phyloP scores from a whole-genome alignment of 2,797 vertebrate species.

The Sebastes matsubarae region DNA sequence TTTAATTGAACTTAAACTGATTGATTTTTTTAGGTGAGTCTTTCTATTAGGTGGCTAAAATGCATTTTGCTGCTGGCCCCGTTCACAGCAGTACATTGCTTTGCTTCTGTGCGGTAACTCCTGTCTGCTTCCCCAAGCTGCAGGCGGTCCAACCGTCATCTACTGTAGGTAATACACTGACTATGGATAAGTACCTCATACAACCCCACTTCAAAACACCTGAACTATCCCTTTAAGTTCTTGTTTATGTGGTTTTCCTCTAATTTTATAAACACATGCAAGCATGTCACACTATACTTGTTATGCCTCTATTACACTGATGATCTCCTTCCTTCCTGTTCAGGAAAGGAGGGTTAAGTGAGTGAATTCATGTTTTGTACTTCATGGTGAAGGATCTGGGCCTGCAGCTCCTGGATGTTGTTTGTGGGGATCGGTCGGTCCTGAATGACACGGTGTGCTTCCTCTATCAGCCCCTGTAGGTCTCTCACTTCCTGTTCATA shows the following conservation, averaged over 20 bases:
- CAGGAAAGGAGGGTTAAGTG: background rate
- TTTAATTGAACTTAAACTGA: too few species aligned
- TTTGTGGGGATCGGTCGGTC: slow-evolving; percentile 89
- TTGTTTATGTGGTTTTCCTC: background rate
- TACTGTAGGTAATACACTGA: too few species aligned
- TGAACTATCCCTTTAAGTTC: background rate
- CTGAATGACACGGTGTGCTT: slow-evolving; percentile 91
- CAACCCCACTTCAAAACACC: too few species aligned
- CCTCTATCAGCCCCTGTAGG: slow-evolving; percentile 94
- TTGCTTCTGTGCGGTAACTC: too few species aligned
- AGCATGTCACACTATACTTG: background rate
- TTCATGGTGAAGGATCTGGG: slow-evolving; percentile 94
- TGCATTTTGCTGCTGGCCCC: accelerated
- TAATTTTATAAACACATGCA: background rate
- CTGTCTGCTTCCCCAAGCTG: too few species aligned
- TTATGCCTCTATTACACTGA: background rate
- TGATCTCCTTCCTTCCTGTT: background rate
- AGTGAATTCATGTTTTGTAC: slow-evolving; percentile 66
- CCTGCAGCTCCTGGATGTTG: slow-evolving; percentile 97
- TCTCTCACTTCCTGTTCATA: slow-evolving; percentile 96
- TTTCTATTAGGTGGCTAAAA: too few species aligned
- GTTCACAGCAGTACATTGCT: too few species aligned
- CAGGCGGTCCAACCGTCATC: too few species aligned
- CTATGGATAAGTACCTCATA: too few species aligned
- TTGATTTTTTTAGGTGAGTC: too few species aligned